Evolutionary conservation across 2,888 invertebrate genomes (phyloP), one percentile per base, ranked within the genome.

Genomic region (Orthosia cruda): DNA sequence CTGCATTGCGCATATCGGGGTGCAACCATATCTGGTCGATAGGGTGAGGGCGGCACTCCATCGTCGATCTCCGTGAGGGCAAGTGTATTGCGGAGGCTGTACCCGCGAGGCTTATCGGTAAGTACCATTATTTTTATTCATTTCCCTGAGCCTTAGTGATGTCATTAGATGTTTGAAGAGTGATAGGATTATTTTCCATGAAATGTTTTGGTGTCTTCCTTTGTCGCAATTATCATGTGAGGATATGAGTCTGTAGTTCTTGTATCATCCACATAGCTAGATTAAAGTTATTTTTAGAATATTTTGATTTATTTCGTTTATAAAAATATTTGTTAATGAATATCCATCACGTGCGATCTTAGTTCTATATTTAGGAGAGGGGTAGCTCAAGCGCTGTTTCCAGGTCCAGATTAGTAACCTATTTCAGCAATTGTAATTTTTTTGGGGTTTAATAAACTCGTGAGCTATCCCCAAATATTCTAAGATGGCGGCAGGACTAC

Each of bases 1-100:
- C 23, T 62, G 23, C 54, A 72, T 2, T 26, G 20, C 9, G 16
- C 12, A 54, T 13, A 13, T 13, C 40, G 16, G 59, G 12, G 4
- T 49, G 61, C 73, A 62, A 20, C 73, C 55, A 20, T 18, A 3
- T 5, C n/a, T 15, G 50, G 23, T 74, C 64, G 32, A 74, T 65
- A 58, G 4, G 23, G 18, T 2, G n/a, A 63, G 40, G 13, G 45
- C 62, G 63, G 45, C 26, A 63, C n/a, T 74, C 13, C 1, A 3
- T 2, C 2, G 12, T 13, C n/a, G 15, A 15, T 16, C 26, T 45
- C 20, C 3, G 64, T 47, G 20, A 2, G 20, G 52, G 18, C 18
- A 0, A n/a, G 45, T 52, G 74, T 47, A 52, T 74, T 58, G 11
- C 45, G 1, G 12, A 18, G 18, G 4, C 50, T 45, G 23, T 26